Percentiles rank a stretch among this genome's conserved stretches.
phyloP scores from a whole-genome alignment of 2,888 invertebrate genomes.

The Nephrotoma appendiculata region DNA sequence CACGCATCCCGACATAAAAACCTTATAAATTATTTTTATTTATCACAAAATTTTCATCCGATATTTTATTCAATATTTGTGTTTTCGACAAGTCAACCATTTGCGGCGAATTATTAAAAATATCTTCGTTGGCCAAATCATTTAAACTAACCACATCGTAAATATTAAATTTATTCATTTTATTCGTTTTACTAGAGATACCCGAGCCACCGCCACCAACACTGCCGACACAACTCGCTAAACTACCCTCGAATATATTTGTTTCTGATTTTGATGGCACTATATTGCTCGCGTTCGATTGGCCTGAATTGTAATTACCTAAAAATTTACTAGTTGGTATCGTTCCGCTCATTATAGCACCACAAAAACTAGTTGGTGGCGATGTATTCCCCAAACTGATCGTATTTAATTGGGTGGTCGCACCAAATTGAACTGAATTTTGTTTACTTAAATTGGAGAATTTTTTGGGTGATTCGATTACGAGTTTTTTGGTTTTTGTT shows the following conservation, averaged over 20 bases:
- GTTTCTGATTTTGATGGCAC: slow-evolving; percentile 19
- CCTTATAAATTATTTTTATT: neutral
- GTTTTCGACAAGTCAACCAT: slow-evolving; percentile 16
- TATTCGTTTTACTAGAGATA: neutral
- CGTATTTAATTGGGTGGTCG: neutral
- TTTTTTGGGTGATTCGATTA: neutral
- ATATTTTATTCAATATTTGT: slow-evolving; percentile 11
- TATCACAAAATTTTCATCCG: slow-evolving; percentile 4
- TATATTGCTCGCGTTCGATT: neutral
- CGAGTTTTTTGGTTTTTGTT: neutral
- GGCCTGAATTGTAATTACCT: neutral
- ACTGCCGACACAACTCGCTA: neutral
- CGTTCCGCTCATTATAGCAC: slow-evolving; percentile 2
- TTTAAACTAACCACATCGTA: slow-evolving; percentile 21
- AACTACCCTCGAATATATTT: slow-evolving; percentile 18
- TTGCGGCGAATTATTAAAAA: slow-evolving; percentile 13
- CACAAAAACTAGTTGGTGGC: neutral
- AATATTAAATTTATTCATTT: slow-evolving; percentile 13
- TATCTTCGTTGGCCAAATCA: slow-evolving; percentile 16
- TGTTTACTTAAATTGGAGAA: neutral
- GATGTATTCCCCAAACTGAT: slow-evolving; percentile 7
- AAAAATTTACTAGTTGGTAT: neutral
- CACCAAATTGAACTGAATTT: neutral
- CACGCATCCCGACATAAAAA: neutral
- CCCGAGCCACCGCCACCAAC: too few relatives aligned